Conservation (phyloP, 2,113 vertebrate genomes). For the Tetrax tetrax region DNA sequence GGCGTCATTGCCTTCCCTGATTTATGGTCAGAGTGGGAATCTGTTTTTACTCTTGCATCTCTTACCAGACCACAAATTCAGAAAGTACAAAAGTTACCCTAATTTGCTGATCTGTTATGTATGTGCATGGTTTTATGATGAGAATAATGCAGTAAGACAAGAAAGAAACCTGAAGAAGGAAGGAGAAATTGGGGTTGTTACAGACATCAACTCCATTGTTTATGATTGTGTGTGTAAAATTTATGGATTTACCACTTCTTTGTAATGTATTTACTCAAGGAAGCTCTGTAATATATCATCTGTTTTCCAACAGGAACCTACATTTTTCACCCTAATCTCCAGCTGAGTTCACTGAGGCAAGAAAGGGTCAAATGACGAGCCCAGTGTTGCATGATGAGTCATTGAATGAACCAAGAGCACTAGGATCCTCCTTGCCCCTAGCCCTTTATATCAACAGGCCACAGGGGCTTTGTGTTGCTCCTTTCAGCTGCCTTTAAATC, state of each 20-base stretch:
- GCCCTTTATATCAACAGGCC: constrained; percentile 56
- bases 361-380: constrained; percentile 59
- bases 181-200: background rate
- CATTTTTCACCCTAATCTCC: constrained; percentile 54
- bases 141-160: background rate
- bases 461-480: constrained; percentile 17
- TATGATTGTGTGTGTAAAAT: constrained; percentile 21
- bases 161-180: background rate
- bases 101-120: background rate
- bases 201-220: background rate
- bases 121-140: background rate
- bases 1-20: background rate
- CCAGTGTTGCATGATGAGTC: constrained; percentile 58
- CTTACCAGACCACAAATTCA: background rate
- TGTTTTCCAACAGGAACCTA: constrained; percentile 48
- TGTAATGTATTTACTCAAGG: constrained; percentile 59
- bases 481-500: constrained; percentile 45
- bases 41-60: background rate
- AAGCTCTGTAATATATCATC: constrained; percentile 58
- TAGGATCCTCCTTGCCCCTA: constrained; percentile 50
- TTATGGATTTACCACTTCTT: constrained; percentile 52
- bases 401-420: constrained; percentile 47
- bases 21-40: background rate
- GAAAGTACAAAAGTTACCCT: background rate
- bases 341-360: constrained; percentile 54